Conservation (phyloP, 2,888 invertebrate genomes). For the Brenthis hecate region DNA sequence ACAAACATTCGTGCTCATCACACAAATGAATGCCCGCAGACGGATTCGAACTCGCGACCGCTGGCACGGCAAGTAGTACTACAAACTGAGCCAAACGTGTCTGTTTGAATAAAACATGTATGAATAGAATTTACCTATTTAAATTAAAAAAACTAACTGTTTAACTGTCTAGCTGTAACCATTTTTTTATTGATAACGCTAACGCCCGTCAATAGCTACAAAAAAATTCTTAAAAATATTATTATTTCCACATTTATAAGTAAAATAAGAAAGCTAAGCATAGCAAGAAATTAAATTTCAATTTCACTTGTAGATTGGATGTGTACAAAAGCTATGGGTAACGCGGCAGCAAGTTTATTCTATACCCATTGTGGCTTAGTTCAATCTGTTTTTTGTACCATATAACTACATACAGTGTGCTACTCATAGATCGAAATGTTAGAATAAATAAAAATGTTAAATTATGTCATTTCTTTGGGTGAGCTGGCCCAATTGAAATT, state of each 20-base stretch:
- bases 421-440: background rate
- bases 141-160: no score
- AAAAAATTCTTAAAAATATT: background rate
- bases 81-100: no score
- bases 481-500: no score
- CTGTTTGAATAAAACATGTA: no score
- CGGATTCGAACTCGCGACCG: no score
- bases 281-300: constrained; percentile 14
- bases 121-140: no score
- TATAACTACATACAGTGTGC: constrained; percentile 21
- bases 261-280: constrained; percentile 1
- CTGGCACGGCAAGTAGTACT: no score
- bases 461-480: background rate
- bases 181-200: no score
- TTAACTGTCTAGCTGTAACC: no score
- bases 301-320: constrained; percentile 32
- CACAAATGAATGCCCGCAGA: no score
- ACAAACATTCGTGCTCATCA: no score
- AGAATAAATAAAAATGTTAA: background rate
- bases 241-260: background rate
- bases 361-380: constrained; percentile 66
- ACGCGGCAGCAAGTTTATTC: constrained; percentile 75
- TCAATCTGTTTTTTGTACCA: constrained; percentile 16
- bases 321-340: constrained; percentile 55
- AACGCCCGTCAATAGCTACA: no score